These are phyloP conservation scores for Hofmannophila pseudospretella DNA, from an alignment of 2,888 invertebrate species.

Conservation along the genomic window DNA sequence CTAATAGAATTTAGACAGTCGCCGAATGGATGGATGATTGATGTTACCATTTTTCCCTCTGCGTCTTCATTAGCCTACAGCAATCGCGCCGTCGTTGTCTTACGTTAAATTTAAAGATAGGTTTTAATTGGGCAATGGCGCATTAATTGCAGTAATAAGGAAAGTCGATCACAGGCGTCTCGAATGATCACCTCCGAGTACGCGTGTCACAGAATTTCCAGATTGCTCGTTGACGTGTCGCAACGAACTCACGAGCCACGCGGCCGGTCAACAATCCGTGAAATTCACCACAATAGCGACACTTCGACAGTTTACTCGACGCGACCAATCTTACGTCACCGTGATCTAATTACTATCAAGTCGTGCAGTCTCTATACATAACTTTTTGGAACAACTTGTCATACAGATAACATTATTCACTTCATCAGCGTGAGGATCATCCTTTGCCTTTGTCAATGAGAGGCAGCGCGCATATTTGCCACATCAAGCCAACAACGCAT, in stretches of 20 bases:
- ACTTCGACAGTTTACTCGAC: neutral
- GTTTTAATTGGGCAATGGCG: too few species aligned
- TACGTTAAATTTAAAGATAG: too few species aligned
- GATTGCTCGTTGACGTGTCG: conserved; percentile 7
- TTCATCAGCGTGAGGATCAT: too few species aligned
- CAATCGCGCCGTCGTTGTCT: too few species aligned
- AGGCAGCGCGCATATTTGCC: conserved; percentile 36
- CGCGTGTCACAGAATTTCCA: conserved; percentile 5
- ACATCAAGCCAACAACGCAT: conserved; percentile 38
- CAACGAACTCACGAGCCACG: neutral
- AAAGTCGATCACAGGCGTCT: conserved; percentile 7
- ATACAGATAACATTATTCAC: too few species aligned
- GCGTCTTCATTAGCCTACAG: too few species aligned
- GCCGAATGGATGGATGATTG: too few species aligned
- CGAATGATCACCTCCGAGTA: conserved; percentile 1
- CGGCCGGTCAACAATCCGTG: conserved; percentile 28
- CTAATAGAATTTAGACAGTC: too few species aligned
- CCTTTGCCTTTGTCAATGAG: neutral
- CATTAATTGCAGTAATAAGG: conserved; percentile 7
- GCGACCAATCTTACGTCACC: conserved; percentile 4
- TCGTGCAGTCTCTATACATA: too few species aligned
- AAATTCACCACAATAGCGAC: conserved; percentile 23
- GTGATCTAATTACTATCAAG: too few species aligned
- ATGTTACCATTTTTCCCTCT: too few species aligned
- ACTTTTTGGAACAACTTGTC: too few species aligned